Evolutionary conservation across 2,797 vertebrate genomes (phyloP), one percentile per base, ranked within the genome.

Genomic region (Helicolenus hilgendorfi): DNA sequence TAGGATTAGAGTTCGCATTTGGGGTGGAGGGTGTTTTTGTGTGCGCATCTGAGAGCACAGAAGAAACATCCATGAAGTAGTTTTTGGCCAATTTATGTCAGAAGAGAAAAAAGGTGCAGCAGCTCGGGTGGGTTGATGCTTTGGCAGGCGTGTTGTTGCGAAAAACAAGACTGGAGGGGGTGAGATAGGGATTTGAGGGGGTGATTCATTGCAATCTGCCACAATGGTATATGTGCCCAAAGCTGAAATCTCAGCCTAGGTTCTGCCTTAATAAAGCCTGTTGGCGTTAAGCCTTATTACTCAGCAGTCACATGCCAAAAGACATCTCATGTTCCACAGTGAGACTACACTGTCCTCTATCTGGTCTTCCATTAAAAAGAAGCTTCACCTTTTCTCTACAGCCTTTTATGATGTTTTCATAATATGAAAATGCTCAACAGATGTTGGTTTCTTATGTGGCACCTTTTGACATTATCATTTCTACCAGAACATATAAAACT

Each of bases 131-230:
- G 92, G 92, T 87, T 93, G 92, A 93, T 92, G 91, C 83, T 81
- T 92, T 95, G 94, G 96, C 95, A 95, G 91, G 59, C 5, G 63
- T 73, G 89, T 78, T 77, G 91, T 85, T 86, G 87, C 62, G 38
- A 91, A 92, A 93, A 94, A 93, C 84, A 93, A 89, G 87, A 92
- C 91, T 91, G 91, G 87, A 90, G 90, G 93, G 92, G 90, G 79
- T 77, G 89, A 90, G 95, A 92, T 92, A 79, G 90, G 89, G 91
- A 93, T 94, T 93, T 88, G 87, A 94, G 84, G 88, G 91, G 87
- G 93, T 94, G 95, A 97, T 95, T 96, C 95, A 96, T 94, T 93
- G 93, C 92, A 95, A 88, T 94, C 91, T 96, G 95, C 92, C 90
- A 92, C 90, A 94, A 92, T 89, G 88, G 91, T 90, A 73, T 77